These are phyloP conservation scores for Carcinoscorpius rotundicauda DNA, from an alignment of 1,140 invertebrate species.

Conservation along the genomic window DNA sequence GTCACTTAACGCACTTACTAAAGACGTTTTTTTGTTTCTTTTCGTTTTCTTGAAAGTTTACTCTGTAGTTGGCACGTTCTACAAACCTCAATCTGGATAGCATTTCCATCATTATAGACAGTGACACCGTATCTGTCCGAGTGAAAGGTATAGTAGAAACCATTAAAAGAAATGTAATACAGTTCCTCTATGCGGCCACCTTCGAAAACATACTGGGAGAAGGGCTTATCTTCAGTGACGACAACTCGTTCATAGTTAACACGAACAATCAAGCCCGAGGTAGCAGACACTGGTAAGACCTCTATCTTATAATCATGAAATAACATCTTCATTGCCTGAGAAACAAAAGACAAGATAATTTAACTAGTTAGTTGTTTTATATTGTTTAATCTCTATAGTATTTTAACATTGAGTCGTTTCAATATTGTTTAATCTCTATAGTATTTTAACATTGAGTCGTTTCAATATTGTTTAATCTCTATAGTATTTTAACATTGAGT, in stretches of 20 bases:
- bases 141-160: slow-evolving; percentile 14
- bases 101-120: slow-evolving; percentile 15
- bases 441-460: no score
- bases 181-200: background rate
- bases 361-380: no score
- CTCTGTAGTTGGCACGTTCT: no score
- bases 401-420: no score
- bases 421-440: no score
- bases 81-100: slow-evolving; percentile 8
- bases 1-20: no score
- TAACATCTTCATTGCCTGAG: slow-evolving; percentile 16
- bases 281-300: slow-evolving; percentile 14
- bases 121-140: slow-evolving; percentile 18
- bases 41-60: no score
- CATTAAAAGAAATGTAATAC: slow-evolving; percentile 11
- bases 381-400: no score
- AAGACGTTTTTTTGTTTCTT: no score
- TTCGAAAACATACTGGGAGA: slow-evolving; percentile 5
- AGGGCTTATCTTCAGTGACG: slow-evolving; percentile 9
- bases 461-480: no score
- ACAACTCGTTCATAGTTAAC: slow-evolving; percentile 11
- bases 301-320: slow-evolving; percentile 17
- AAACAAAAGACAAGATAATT: background rate
- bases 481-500: no score
- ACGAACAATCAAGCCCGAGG: slow-evolving; percentile 14